Base-by-base conservation (phyloP, 2,797 vertebrate species). In the Syngnathus acus region DNA sequence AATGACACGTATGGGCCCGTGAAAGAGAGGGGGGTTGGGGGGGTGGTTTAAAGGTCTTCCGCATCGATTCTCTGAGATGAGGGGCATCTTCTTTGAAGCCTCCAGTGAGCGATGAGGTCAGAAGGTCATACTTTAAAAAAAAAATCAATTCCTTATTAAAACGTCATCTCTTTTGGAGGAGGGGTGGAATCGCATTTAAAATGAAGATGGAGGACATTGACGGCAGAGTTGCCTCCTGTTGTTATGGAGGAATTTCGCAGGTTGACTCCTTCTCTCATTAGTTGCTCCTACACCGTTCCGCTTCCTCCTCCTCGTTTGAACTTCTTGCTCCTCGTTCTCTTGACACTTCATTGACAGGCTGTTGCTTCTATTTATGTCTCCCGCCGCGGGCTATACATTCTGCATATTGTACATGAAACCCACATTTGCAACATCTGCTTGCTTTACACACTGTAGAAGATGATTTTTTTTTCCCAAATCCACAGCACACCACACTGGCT, bases 141-240 rank as follows among this genome's bases (percentile, higher is more conserved):
- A 77, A 84, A 85, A 82, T 90, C 88, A 86, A 91, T 91, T 84
- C 64, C 85, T 84, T 88, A 91, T 92, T 90, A 90, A 84, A 78
- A 82, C 78, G 79, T 87, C 85, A 85, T 86, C 58, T 58, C 68
- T 73, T 26, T 78, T 67, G 66, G 72, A 76, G 69, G 69, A 64
- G 76, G 74, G 71, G 59, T 60, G 68, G 58, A 74, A 74, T 58
- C 3, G 68, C n/a, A 10, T 65, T 75, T 67, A 73, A 32, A 81
- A 90, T 87, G 88, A 91, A 89, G 88, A 92, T 80, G 68, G 81
- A 90, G 67, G 76, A 84, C 71, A 60, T 74, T 86, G 78, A 82
- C 82, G 78, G 86, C 82, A 77, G 65, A 84, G 80, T 78, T 81
- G 68, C 76, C 73, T 82, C 79, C 74, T 80, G 79, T 79, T 84